These are phyloP conservation scores for Lapara coniferarum DNA, from an alignment of 2,888 invertebrate species.

Conservation along the genomic window DNA sequence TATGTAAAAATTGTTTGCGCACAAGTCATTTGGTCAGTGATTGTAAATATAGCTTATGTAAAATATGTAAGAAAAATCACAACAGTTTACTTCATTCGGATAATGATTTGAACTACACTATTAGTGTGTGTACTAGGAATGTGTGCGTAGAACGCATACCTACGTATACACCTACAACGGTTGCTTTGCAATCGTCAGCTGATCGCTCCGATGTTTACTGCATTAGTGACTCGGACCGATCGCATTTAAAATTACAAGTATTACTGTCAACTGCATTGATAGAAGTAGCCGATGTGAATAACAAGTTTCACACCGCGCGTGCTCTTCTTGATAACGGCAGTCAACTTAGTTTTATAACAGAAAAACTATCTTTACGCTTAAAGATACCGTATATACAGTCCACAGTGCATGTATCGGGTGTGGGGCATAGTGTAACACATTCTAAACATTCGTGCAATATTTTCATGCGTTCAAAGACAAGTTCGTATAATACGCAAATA, in stretches of 20 bases:
- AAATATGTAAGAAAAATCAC: neutral
- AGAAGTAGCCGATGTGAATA: conserved; percentile 3
- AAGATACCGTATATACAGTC: conserved; percentile 27
- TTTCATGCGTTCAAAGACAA: neutral
- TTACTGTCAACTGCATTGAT: conserved; percentile 2
- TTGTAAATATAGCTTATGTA: neutral
- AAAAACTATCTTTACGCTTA: conserved; percentile 28
- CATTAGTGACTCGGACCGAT: neutral
- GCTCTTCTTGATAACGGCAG: conserved; percentile 31
- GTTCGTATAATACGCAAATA: conserved; percentile 4
- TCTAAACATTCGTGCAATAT: neutral
- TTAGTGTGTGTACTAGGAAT: too few relatives aligned
- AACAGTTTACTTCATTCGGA: neutral
- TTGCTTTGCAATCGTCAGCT: neutral
- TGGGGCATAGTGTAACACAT: conserved; percentile 27
- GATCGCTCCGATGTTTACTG: neutral
- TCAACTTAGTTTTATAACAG: conserved; percentile 27
- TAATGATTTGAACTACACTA: neutral
- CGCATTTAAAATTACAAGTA: neutral
- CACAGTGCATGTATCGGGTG: conserved; percentile 26
- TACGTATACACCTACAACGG: neutral
- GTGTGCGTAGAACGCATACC: neutral
- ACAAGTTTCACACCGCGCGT: conserved; percentile 27
- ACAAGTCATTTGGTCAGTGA: neutral
- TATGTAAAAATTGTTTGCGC: neutral